Evolutionary conservation across 2,113 vertebrate genomes (phyloP).

Genomic region (Atlantisia rogersi): DNA sequence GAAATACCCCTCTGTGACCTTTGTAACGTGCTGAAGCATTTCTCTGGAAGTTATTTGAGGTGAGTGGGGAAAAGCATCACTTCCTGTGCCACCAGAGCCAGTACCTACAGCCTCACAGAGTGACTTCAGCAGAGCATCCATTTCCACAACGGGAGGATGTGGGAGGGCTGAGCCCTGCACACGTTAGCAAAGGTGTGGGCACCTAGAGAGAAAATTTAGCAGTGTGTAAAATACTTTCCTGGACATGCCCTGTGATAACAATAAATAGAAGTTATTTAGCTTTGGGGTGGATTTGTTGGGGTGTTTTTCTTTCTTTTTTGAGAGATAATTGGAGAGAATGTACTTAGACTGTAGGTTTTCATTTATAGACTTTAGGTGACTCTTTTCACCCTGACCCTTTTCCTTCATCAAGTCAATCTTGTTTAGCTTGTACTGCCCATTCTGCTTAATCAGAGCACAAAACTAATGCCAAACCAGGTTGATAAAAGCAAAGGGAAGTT

Average conservation of each 20-base stretch:
- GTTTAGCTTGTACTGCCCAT: not conserved
- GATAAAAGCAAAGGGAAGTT: not conserved
- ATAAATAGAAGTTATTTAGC: not conserved
- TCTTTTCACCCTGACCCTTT: not conserved
- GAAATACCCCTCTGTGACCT: not conserved
- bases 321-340: not conserved
- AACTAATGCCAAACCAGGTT: not conserved
- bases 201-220: not conserved
- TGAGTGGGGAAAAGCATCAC: not conserved
- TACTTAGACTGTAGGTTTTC: not conserved
- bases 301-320: not conserved
- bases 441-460: not conserved
- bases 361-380: not conserved
- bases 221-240: not conserved
- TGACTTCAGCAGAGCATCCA: not conserved
- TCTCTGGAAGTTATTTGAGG: not conserved
- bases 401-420: not conserved
- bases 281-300: not conserved
- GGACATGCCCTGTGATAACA: not conserved
- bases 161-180: not conserved
- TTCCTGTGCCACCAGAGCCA: not conserved
- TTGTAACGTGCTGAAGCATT: not conserved
- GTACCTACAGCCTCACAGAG: not conserved
- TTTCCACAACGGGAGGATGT: not conserved
- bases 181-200: not conserved